These are phyloP conservation scores for Drosophila lacertosa DNA, from an alignment of 1,140 invertebrate species.

Conservation along the genomic window DNA sequence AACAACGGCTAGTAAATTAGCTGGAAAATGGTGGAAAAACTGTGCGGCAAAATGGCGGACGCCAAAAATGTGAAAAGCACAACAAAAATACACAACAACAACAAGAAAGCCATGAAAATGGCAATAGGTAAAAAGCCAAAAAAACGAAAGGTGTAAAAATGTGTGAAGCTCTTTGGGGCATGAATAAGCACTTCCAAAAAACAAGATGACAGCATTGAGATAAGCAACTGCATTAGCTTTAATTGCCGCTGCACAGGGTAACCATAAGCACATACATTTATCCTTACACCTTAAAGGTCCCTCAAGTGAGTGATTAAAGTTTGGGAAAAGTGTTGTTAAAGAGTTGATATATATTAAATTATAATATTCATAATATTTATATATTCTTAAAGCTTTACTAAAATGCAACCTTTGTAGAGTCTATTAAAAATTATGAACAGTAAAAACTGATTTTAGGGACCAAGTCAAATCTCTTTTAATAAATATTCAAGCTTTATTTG, in stretches of 20 bases:
- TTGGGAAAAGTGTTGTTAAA: no score
- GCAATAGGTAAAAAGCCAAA: slow-evolving; percentile 54
- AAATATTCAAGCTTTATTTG: no score
- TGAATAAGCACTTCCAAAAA: slow-evolving; percentile 51
- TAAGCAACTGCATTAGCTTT: slow-evolving; percentile 68
- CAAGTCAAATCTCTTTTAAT: no score
- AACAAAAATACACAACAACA: slow-evolving; percentile 44
- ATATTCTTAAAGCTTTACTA: no score
- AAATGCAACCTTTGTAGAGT: no score
- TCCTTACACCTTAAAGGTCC: not conserved
- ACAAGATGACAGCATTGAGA: slow-evolving; percentile 65
- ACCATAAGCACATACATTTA: not conserved
- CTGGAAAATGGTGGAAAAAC: slow-evolving; percentile 77
- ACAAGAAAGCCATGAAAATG: slow-evolving; percentile 50
- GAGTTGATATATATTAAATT: no score
- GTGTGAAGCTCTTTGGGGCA: slow-evolving; percentile 24
- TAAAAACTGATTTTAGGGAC: no score
- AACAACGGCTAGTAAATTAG: slow-evolving; percentile 81
- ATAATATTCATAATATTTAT: no score
- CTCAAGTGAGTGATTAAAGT: no score
- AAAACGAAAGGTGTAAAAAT: slow-evolving; percentile 34
- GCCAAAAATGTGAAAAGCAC: slow-evolving; percentile 61
- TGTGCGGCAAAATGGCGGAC: slow-evolving; percentile 76
- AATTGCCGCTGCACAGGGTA: slow-evolving; percentile 30
- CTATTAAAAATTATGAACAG: no score